phyloP scores from a whole-genome alignment of 1,140 invertebrate genomes.

The Sitodiplosis mosellana region DNA sequence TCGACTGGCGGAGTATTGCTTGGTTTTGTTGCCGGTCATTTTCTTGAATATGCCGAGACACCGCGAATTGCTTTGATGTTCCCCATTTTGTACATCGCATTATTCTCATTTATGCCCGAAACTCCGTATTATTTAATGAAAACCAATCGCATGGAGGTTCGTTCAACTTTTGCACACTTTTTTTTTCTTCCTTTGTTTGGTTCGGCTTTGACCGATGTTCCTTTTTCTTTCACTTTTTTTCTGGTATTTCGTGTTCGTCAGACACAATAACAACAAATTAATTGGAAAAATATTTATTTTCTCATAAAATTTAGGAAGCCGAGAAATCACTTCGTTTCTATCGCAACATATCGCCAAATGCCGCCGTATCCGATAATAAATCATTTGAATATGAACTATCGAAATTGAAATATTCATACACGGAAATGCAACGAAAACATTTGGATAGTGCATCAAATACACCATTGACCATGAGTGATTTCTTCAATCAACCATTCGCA shows the following conservation, averaged over 20 bases:
- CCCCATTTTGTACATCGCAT: conserved; percentile 24
- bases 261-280: too few species aligned
- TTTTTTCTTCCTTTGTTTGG: too few species aligned
- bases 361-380: conserved; percentile 11
- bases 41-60: conserved; percentile 24
- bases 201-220: too few species aligned
- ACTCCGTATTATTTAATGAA: conserved; percentile 31
- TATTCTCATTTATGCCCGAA: conserved; percentile 31
- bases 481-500: too few species aligned
- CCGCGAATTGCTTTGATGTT: conserved; percentile 27
- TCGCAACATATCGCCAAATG: conserved; percentile 11
- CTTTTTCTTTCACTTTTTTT: too few species aligned
- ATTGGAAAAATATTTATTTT: too few species aligned
- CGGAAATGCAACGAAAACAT: too few species aligned
- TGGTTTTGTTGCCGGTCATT: conserved; percentile 27
- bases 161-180: conserved; percentile 3
- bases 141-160: conserved; percentile 26
- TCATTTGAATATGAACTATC: conserved; percentile 8
- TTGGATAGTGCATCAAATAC: too few species aligned
- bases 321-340: conserved; percentile 17
- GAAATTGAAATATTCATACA: too few species aligned
- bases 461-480: too few species aligned
- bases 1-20: conserved; percentile 30
- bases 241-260: too few species aligned
- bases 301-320: conserved; percentile 9